Evolutionary conservation across 2,888 invertebrate species (phyloP), one percentile per base, ranked within the genome.

Genomic region (Napeogenes sylphis): DNA sequence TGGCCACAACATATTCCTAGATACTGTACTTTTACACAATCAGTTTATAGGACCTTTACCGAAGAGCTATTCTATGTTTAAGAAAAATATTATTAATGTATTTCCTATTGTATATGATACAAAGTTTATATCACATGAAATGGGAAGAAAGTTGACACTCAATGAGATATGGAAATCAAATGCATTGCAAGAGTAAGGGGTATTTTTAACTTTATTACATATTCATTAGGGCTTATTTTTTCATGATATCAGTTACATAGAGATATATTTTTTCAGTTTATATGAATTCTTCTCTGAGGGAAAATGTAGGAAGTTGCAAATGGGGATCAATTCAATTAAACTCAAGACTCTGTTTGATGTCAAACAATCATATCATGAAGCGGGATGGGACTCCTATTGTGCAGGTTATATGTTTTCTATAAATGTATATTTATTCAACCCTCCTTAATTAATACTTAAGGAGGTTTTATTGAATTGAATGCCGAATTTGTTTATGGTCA

Each of bases 351-450:
- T 82, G 0, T 89, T 90, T 63, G 73, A 80, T 65, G 72, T 76
- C 1, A 83, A 83, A 3, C 88, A 90, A 62, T 71, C 83, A 0
- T 90, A 87, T 73, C 97, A 96, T 72, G 93, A 95, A 75, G 96
- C 96, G n/a, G 96, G 95, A 2, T 96, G 94, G 93, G 96, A 97
- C 82, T 94, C 96, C 0, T 96, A 92, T 78, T 93, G 94, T 71
- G 92, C 95, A 61, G 91, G 91, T 91, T 76, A 65, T 60, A 51
- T 56, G 62, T 46, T 10, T 38, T 6, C 21, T 53, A 42, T 4
- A 4, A 53, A 21, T 21, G 21, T 21, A 21, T 21, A 21, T 21
- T 21, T 21, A 21, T 21, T 21, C 21, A 21, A 21, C 0, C 21
- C 21, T 21, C 21, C 21, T 21, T 21, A 21, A 21, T 21, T 0